Conservation (phyloP, 2,888 invertebrate species). For the Trichogramma dendrolimi region DNA sequence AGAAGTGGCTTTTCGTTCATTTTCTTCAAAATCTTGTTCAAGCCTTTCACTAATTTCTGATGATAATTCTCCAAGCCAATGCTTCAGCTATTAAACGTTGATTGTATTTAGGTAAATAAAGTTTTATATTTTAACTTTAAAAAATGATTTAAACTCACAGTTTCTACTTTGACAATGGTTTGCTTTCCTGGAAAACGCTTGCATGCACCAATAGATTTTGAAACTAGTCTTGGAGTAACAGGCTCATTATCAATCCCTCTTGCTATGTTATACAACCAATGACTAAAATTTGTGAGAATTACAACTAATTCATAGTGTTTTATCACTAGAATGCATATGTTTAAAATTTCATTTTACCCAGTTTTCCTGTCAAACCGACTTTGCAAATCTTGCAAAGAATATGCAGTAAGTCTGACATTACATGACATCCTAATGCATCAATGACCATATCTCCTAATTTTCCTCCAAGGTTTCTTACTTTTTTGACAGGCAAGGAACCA, state of each 20-base stretch:
- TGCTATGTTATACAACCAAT: conserved; percentile 81
- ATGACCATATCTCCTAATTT: conserved; percentile 84
- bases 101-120: neutral
- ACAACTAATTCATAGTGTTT: conserved; percentile 2
- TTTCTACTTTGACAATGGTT: conserved; percentile 64
- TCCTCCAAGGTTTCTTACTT: conserved; percentile 88
- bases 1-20: conserved; percentile 74
- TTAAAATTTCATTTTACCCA: conserved; percentile 60
- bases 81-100: conserved; percentile 51
- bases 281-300: conserved; percentile 53
- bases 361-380: conserved; percentile 78
- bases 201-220: conserved; percentile 93
- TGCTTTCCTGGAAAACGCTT: conserved; percentile 86
- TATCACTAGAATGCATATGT: conserved; percentile 4
- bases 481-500: conserved; percentile 69
- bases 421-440: conserved; percentile 68
- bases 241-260: conserved; percentile 84
- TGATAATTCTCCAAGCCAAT: conserved; percentile 79
- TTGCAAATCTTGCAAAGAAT: conserved; percentile 68
- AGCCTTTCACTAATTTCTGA: conserved; percentile 81
- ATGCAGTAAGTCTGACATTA: conserved; percentile 76
- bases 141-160: conserved; percentile 48
- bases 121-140: neutral
- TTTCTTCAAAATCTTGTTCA: conserved; percentile 74
- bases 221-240: conserved; percentile 76